These are phyloP conservation scores for Galbula dea DNA, from an alignment of 2,113 vertebrate genomes.

Conservation along the genomic window DNA sequence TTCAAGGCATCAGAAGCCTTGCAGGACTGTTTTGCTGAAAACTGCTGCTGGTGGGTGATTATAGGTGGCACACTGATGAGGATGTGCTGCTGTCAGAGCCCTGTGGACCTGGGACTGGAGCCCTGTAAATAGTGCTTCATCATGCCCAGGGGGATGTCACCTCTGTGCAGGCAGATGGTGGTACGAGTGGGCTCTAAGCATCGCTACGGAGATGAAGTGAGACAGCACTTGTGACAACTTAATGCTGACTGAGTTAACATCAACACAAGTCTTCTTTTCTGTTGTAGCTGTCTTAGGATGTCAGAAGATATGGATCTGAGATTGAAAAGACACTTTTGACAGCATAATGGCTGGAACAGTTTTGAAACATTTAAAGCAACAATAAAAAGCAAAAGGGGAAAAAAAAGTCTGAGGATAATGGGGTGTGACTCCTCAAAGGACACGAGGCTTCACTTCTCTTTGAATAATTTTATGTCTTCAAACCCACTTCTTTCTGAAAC, in stretches of 20 bases:
- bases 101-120: not conserved
- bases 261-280: constrained; percentile 29
- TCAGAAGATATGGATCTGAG: constrained; percentile 42
- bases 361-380: constrained; percentile 67
- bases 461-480: not conserved
- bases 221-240: constrained; percentile 43
- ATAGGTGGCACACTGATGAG: not conserved
- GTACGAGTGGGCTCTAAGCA: constrained; percentile 7
- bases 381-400: constrained; percentile 17
- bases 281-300: constrained; percentile 44
- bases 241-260: constrained; percentile 41
- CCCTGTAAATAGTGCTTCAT: constrained; percentile 43
- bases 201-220: not conserved
- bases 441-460: constrained; percentile 8
- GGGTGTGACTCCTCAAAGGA: constrained; percentile 26
- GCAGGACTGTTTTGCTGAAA: not conserved
- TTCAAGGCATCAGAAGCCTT: not conserved
- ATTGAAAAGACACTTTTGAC: constrained; percentile 57
- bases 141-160: constrained; percentile 27
- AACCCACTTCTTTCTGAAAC: not conserved
- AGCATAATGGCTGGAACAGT: constrained; percentile 61
- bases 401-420: constrained; percentile 16
- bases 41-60: not conserved
- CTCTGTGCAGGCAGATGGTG: constrained; percentile 47
- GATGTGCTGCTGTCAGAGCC: not conserved